phyloP scores from a whole-genome alignment of 2,888 invertebrate species.

The Ophioninae sp. region DNA sequence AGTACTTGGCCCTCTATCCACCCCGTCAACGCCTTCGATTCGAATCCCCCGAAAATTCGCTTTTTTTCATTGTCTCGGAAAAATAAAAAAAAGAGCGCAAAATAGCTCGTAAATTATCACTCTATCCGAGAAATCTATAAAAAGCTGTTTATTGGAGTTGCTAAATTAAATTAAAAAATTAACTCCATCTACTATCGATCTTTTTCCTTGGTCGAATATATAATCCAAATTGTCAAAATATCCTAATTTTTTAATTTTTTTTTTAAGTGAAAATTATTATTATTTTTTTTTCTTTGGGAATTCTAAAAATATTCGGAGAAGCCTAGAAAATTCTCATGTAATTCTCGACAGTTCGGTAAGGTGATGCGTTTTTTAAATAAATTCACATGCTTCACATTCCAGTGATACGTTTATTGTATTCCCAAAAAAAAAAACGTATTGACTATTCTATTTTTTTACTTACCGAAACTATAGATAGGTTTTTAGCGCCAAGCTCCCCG shows the following conservation, averaged over 20 bases:
- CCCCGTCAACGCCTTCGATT: constrained; percentile 50
- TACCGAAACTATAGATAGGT: constrained; percentile 43
- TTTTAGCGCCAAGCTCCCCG: constrained; percentile 50
- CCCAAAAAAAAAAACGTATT: not conserved
- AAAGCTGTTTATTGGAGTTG: no score
- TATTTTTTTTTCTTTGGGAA: no score
- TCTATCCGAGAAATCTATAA: not conserved
- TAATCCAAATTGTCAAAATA: no score
- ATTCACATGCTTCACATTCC: not conserved
- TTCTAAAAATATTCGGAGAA: no score
- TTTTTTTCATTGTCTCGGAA: constrained; percentile 1
- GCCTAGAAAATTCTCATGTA: no score
- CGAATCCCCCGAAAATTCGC: constrained; percentile 19
- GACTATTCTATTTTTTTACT: constrained; percentile 33
- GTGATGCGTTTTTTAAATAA: no score
- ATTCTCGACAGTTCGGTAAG: no score
- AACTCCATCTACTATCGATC: no score
- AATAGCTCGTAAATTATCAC: not conserved
- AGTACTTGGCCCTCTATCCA: constrained; percentile 39
- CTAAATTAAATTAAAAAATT: no score
- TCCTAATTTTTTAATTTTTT: no score
- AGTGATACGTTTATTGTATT: not conserved
- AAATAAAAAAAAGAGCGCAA: not conserved
- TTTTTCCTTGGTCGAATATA: no score
- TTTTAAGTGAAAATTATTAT: no score